phyloP scores from a whole-genome alignment of 2,113 vertebrate species.

The Antechinus stuartii region DNA sequence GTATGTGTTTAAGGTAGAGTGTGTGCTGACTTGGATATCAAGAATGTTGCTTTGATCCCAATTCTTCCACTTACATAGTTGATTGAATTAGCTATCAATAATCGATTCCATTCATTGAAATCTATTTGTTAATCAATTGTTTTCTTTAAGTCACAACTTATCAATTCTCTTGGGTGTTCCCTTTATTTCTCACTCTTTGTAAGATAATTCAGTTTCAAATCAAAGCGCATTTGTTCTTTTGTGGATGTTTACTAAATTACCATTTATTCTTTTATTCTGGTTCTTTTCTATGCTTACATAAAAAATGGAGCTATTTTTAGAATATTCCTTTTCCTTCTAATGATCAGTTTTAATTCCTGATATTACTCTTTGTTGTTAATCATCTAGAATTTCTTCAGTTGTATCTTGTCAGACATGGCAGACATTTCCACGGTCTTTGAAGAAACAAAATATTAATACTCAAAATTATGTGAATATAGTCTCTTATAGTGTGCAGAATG shows the following conservation, averaged over 20 bases:
- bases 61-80: too few species aligned
- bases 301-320: not conserved
- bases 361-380: not conserved
- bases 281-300: too few species aligned
- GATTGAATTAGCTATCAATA: too few species aligned
- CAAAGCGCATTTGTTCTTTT: not conserved
- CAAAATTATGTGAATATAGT: not conserved
- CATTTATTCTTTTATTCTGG: not conserved
- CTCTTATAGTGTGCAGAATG: not conserved
- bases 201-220: too few species aligned
- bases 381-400: not conserved
- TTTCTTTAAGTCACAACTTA: too few species aligned
- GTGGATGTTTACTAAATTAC: not conserved
- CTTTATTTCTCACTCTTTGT: too few species aligned
- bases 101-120: too few species aligned
- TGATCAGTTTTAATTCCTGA: not conserved
- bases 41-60: too few species aligned
- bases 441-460: not conserved
- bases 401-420: not conserved
- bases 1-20: too few species aligned
- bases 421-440: not conserved
- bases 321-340: not conserved
- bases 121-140: too few species aligned
- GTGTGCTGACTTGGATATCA: too few species aligned
- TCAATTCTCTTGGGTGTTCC: too few species aligned